phyloP scores from a whole-genome alignment of 2,797 vertebrate genomes.

The Podarcis siculus region DNA sequence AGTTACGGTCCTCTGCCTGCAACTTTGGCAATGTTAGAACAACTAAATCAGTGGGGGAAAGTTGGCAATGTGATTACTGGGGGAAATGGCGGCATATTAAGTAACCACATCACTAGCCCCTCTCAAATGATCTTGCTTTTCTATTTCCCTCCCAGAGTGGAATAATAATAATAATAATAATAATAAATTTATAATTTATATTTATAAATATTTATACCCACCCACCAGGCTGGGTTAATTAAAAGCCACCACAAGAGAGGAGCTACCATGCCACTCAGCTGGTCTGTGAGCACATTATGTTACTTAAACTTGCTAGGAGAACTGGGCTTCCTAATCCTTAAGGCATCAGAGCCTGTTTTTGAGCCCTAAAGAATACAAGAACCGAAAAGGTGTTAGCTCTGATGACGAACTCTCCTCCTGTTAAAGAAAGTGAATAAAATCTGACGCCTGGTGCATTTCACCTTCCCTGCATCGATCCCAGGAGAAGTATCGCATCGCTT shows the following conservation, averaged over 20 bases:
- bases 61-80: background rate
- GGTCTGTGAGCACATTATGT: background rate
- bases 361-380: background rate
- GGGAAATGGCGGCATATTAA: background rate
- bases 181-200: too few relatives aligned
- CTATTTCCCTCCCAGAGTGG: background rate
- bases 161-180: too few relatives aligned
- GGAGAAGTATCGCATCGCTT: conserved; percentile 65
- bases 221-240: too few relatives aligned
- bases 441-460: conserved; percentile 34
- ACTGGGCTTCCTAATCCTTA: background rate
- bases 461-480: conserved; percentile 66
- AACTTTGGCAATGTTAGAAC: background rate
- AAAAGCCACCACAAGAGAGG: background rate
- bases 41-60: background rate
- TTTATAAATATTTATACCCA: too few relatives aligned
- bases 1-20: background rate
- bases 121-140: background rate
- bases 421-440: conserved; percentile 4
- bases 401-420: conserved; percentile 6
- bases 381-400: background rate
- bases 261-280: background rate
- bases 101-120: background rate
- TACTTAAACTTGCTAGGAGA: background rate
- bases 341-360: background rate